Evolutionary conservation across 2,888 invertebrate species (phyloP), one percentile per base, ranked within the genome.

Genomic region (Tuberolachnus salignus): DNA sequence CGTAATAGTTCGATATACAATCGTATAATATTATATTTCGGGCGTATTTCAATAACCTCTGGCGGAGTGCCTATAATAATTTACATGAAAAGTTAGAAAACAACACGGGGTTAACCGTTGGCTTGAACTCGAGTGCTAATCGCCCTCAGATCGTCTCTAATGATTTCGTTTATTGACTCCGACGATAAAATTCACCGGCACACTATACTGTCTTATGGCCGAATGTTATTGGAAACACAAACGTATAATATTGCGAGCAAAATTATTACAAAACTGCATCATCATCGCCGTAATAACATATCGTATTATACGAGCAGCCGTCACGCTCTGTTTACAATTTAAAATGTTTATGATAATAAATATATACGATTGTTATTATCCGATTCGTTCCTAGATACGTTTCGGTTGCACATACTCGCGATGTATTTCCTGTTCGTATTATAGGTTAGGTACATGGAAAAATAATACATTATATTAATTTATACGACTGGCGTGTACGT

Each of bases 271-370:
- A 72, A 61, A 72, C 59, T 49, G 72, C 34, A 72, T 51, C 34
- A 72, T 72, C 72, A 59, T 59, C 26, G 59, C 49, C 16, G 26
- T 67, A 23, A 51, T 51, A 34, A 4, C 34, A 3, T 34, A 21
- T 14, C 64, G 34, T 34, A 34, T 67, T n/a, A 67, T 53, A 34
- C 34, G 34, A 14, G 13, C 42, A n/a, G 53, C 11, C 11, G 73
- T 63, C 16, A 73, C 63, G 73, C 73, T 73, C 73, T 63, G 63
- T 63, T 73, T 73, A 73, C 73, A 53, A 21, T 53, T 63, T 53
- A 42, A 63, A 63, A 23, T 71, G 71, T 71, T 46, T 59, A 59
- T 34, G 34, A 34, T 34, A 34, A 34, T 34, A n/a, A 13, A 13
- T 51, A n/a, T 9, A 2, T 49, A 63, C 73, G 51, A 73, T 53